Evolutionary conservation across 2,797 vertebrate species (phyloP).

Genomic region (Leptoclinus maculatus): DNA sequence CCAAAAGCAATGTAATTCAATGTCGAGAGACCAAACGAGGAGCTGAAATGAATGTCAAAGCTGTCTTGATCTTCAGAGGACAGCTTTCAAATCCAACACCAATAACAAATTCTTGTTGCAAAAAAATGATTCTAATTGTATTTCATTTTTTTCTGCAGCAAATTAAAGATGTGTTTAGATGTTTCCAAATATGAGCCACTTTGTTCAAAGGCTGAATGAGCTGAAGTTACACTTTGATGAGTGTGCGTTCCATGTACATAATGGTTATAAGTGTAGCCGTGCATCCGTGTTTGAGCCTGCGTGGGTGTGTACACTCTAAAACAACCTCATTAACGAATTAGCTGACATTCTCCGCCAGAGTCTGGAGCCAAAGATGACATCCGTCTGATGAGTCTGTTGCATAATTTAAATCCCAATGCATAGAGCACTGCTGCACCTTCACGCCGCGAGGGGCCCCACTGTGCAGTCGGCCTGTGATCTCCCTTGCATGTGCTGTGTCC

Average conservation of each 20-base stretch:
- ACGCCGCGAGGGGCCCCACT: constrained; percentile 36
- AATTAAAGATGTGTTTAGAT: constrained; percentile 45
- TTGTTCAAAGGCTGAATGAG: constrained; percentile 62
- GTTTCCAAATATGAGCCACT: constrained; percentile 42
- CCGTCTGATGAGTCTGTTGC: constrained; percentile 59
- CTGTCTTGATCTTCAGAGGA: constrained; percentile 54
- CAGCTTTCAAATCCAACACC: constrained; percentile 49
- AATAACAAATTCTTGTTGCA: constrained; percentile 46
- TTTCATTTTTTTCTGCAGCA: background rate
- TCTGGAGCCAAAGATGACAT: constrained; percentile 55
- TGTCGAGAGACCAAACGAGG: constrained; percentile 49
- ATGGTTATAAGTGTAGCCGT: constrained; percentile 19
- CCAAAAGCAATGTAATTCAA: constrained; percentile 63
- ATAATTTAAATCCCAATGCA: constrained; percentile 63
- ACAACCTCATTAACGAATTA: constrained; percentile 69
- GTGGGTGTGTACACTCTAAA: constrained; percentile 56
- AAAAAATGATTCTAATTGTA: constrained; percentile 36
- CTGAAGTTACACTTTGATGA: constrained; percentile 46
- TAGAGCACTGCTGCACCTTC: constrained; percentile 38
- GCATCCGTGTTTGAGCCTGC: constrained; percentile 2
- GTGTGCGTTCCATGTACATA: constrained; percentile 2
- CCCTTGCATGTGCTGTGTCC: constrained; percentile 31
- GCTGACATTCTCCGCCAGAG: constrained; percentile 50
- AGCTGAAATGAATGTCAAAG: constrained; percentile 52
- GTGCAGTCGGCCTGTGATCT: constrained; percentile 56